phyloP scores from a whole-genome alignment of 2,888 invertebrate genomes.

The Danaus chrysippus region DNA sequence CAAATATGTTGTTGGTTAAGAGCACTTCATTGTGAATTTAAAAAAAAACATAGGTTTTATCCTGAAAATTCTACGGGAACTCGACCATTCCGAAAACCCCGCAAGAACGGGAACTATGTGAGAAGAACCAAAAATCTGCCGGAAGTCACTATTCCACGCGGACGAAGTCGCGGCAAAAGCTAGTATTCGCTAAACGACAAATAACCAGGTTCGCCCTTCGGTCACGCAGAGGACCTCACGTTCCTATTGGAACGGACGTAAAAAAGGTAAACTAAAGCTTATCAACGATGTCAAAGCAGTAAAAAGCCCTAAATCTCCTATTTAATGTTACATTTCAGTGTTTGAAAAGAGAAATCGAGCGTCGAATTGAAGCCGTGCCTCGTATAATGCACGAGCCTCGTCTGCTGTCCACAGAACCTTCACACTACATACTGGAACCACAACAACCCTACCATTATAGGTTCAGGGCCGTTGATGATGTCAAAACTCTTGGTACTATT shows the following conservation, averaged over 20 bases:
- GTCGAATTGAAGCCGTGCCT: constrained; percentile 90
- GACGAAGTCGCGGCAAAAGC: no score
- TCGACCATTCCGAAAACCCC: no score
- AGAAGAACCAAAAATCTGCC: no score
- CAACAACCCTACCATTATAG: constrained; percentile 91
- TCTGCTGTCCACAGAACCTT: constrained; percentile 84
- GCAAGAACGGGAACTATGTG: no score
- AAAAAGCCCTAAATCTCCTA: not conserved
- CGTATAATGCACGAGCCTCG: constrained; percentile 91
- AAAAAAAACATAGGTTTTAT: no score
- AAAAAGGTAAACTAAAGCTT: constrained; percentile 84
- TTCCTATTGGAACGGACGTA: constrained; percentile 92
- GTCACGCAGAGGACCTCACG: constrained; percentile 93
- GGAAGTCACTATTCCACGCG: no score
- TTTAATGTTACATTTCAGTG: constrained; percentile 66
- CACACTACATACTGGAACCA: constrained; percentile 87
- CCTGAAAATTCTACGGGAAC: no score
- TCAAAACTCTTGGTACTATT: constrained; percentile 87
- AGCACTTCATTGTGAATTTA: no score
- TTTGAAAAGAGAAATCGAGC: constrained; percentile 90
- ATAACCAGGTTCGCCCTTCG: constrained; percentile 94
- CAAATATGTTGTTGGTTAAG: no score
- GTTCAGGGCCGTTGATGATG: constrained; percentile 94
- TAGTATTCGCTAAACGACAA: constrained; percentile 96
- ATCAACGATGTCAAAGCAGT: not conserved